These are phyloP conservation scores for Caenorhabditis wallacei DNA, from an alignment of 2,888 invertebrate species.

Conservation along the genomic window DNA sequence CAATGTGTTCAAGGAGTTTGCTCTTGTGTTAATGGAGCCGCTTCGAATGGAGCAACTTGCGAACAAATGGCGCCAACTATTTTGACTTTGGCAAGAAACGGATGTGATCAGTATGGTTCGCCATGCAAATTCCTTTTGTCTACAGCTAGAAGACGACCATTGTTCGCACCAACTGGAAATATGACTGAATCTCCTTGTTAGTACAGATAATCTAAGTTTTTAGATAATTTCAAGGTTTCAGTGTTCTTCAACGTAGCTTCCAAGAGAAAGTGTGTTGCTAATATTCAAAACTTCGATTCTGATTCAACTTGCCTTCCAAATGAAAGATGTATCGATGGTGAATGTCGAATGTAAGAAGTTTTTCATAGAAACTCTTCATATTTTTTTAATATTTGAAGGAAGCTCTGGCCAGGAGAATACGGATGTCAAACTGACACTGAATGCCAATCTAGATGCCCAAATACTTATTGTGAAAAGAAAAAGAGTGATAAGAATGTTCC, in stretches of 20 bases:
- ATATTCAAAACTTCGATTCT: slow-evolving; percentile 73
- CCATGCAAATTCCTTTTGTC: slow-evolving; percentile 77
- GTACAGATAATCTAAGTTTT: slow-evolving; percentile 8
- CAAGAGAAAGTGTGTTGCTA: slow-evolving; percentile 71
- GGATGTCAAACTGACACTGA: slow-evolving; percentile 79
- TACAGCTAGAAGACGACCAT: slow-evolving; percentile 78
- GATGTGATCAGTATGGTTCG: slow-evolving; percentile 81
- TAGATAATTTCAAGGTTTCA: slow-evolving; percentile 47
- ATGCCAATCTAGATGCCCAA: slow-evolving; percentile 78
- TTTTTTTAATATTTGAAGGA: slow-evolving; percentile 68
- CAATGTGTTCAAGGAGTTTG: slow-evolving; percentile 78
- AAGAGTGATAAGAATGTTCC: slow-evolving; percentile 78
- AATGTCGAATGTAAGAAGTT: slow-evolving; percentile 70
- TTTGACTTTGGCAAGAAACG: slow-evolving; percentile 75
- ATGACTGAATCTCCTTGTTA: slow-evolving; percentile 72
- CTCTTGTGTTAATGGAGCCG: slow-evolving; percentile 75
- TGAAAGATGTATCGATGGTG: slow-evolving; percentile 81
- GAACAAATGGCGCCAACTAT: slow-evolving; percentile 71
- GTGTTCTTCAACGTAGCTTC: slow-evolving; percentile 82
- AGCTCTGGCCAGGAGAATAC: slow-evolving; percentile 82
- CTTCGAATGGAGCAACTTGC: slow-evolving; percentile 78
- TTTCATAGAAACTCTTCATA: too few relatives aligned
- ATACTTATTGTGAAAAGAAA: slow-evolving; percentile 80
- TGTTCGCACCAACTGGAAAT: slow-evolving; percentile 79
- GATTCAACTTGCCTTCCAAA: slow-evolving; percentile 82